A percentile compares a stretch with the other conserved stretches of the same genome.
These are phyloP conservation scores for Lissocephala sabroskyi DNA, from an alignment of 2,888 invertebrate species.

Conservation along the genomic window DNA sequence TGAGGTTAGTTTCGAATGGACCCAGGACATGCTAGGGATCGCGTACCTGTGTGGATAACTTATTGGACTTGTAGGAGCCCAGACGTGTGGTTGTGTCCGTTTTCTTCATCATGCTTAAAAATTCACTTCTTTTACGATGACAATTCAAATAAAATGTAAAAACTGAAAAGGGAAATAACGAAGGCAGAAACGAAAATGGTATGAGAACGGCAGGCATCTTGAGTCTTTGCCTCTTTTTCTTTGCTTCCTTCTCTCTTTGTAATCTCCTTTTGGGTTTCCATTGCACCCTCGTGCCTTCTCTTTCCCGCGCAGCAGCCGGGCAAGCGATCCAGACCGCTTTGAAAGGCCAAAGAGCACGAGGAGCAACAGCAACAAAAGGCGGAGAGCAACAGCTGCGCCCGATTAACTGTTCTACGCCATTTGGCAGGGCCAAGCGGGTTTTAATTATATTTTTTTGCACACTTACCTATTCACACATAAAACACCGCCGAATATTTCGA, in stretches of 20 bases:
- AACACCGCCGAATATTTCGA: no score
- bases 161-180: no score
- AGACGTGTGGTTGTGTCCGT: constrained; percentile 74
- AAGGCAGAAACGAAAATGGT: no score
- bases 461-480: no score
- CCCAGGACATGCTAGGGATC: no score
- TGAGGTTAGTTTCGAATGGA: constrained; percentile 40
- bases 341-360: no score
- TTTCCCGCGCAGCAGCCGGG: constrained; percentile 9
- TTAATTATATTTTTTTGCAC: no score
- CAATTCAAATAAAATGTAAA: constrained; percentile 12
- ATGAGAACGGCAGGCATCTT: no score
- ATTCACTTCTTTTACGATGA: constrained; percentile 20
- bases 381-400: constrained; percentile 44
- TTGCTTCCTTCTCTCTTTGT: not conserved
- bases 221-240: constrained; percentile 15
- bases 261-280: no score
- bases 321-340: constrained; percentile 16
- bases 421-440: no score
- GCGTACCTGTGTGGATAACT: constrained; percentile 82
- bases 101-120: constrained; percentile 42
- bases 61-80: constrained; percentile 84
- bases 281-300: not conserved
- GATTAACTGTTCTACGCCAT: constrained; percentile 32
- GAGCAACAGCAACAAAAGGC: constrained; percentile 20